Conservation (phyloP, 1,140 invertebrate species). For the Hypsibius dujardini region DNA sequence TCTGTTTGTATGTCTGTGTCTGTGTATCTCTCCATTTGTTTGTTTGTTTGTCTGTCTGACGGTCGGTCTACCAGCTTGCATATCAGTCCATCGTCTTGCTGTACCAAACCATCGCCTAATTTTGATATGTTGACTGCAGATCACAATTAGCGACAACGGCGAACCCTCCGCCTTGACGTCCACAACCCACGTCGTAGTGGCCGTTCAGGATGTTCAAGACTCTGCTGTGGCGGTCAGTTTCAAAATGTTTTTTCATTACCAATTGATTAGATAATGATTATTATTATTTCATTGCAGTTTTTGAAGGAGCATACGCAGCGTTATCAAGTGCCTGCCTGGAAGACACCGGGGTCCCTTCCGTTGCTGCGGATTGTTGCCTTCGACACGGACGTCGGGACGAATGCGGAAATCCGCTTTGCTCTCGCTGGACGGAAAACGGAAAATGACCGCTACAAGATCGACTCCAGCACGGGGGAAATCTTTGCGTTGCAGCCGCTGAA, state of each 20-base stretch:
- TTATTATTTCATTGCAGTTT: constrained; percentile 22
- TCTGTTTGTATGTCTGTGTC: too few species aligned
- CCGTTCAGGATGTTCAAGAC: constrained; percentile 65
- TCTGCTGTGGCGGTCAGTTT: constrained; percentile 41
- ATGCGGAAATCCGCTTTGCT: constrained; percentile 54
- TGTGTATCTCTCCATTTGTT: too few species aligned
- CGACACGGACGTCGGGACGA: constrained; percentile 30
- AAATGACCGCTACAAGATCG: constrained; percentile 48
- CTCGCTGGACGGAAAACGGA: constrained; percentile 50
- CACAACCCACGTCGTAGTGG: constrained; percentile 59
- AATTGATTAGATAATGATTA: too few species aligned
- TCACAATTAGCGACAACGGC: constrained; percentile 58
- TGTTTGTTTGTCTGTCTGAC: too few species aligned
- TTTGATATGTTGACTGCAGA: too few species aligned
- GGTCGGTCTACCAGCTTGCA: too few species aligned
- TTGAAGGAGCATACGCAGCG: constrained; percentile 23
- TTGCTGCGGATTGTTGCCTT: constrained; percentile 30
- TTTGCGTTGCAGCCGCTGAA: constrained; percentile 49
- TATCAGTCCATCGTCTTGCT: too few species aligned
- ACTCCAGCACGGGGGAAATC: constrained; percentile 57
- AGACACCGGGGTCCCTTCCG: constrained; percentile 23
- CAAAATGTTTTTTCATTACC: constrained; percentile 30
- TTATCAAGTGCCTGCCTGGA: constrained; percentile 21
- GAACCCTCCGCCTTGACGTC: constrained; percentile 48
- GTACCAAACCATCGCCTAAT: too few species aligned